A percentile compares a stretch with the other conserved stretches of the same genome.
These are phyloP conservation scores for Hetaerina americana DNA, from an alignment of 1,140 invertebrate species.

Conservation along the genomic window DNA sequence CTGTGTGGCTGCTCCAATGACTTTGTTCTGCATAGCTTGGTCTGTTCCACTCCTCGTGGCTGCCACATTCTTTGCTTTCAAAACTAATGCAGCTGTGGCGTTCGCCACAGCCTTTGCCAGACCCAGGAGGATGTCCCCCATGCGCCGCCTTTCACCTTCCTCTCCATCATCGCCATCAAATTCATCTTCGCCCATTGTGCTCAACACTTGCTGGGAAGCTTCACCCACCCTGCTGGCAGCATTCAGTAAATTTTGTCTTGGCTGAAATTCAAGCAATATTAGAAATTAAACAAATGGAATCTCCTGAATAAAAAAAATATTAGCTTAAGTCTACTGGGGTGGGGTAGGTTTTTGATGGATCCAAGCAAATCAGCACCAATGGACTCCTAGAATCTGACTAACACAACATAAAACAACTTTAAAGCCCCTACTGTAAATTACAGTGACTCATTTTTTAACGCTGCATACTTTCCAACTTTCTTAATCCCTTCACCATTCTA, in stretches of 20 bases:
- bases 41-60: conserved; percentile 31
- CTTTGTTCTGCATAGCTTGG: conserved; percentile 37
- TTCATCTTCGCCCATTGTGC: conserved; percentile 70
- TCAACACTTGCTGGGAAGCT: conserved; percentile 85
- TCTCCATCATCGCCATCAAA: conserved; percentile 47
- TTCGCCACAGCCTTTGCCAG: conserved; percentile 93
- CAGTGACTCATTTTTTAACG: no score
- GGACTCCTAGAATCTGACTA: no score
- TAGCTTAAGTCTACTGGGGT: no score
- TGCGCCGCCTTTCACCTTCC: conserved; percentile 45
- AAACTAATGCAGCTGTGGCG: conserved; percentile 85
- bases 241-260: conserved; percentile 80
- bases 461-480: no score
- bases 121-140: conserved; percentile 73
- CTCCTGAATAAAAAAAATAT: no score
- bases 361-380: no score
- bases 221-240: conserved; percentile 93
- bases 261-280: conserved; percentile 38
- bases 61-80: conserved; percentile 55
- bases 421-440: no score
- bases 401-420: no score
- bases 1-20: conserved; percentile 89
- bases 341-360: no score
- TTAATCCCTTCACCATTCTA: no score
- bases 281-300: conserved; percentile 7